Base-by-base conservation (phyloP, 2,888 invertebrate genomes). In the Leptinotarsa tumamoca region DNA sequence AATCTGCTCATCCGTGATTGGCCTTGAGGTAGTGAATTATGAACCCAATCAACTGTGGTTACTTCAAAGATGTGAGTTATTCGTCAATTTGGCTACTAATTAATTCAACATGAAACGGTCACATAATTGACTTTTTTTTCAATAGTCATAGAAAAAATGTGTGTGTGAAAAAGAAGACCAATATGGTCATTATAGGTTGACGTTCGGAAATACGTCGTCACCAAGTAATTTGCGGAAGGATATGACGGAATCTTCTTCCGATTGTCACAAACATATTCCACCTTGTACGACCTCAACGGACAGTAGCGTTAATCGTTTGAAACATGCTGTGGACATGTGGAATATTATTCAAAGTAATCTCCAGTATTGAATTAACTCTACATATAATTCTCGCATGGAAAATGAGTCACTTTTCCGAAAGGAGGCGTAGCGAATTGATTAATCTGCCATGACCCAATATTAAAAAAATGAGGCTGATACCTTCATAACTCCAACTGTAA, bases 331-430 rank as follows among this genome's bases (percentile, higher is more conserved):
- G 23, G 23, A 15, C 51, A 66, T 71, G 66, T 71, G 71, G 51
- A 66, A 51, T 23, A 66, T 71, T 71, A 66, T 71, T 63, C 52
- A 52, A 66, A 66, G 66, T 66, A 52, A 61, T 70, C 54, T 70
- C 56, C 43, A 27, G 51, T 71, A 58, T 21, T 63, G n/a, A 61
- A 49, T 70, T 27, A 51, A 50, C 50, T 17, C 43, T 54, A 27
- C 58, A 58, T 33, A 54, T 33, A 15, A 69, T 58, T 52, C 56
- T 33, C 58, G 27, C 18, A 69, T 54, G 69, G 56, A 49, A 52
- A 69, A 49, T 56, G 58, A 51, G 58, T 69, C 56, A 69, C 23
- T 69, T 69, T 43, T 63, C 63, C 63, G 63, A 33, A 63, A 63
- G n/a, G 63, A 63, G 63, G 63, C 63, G 33, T 63, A 33, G 63